Evolutionary conservation across 2,113 vertebrate species (phyloP).

Genomic region (Cryptotis parvus): DNA sequence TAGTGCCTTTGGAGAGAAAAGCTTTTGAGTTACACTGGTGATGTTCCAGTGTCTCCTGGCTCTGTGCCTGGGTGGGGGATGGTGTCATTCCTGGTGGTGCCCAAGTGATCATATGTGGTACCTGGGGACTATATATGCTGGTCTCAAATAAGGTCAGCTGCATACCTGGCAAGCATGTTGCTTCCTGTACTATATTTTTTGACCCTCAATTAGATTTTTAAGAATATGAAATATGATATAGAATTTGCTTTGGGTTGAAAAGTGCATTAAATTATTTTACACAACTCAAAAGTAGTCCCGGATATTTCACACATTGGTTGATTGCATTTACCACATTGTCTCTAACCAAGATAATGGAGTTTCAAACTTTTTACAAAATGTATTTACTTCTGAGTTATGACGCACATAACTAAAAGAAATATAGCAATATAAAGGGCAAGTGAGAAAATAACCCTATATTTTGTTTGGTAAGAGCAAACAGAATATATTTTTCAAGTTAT

Average conservation of each 20-base stretch:
- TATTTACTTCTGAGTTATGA: neutral
- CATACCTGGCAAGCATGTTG: no score
- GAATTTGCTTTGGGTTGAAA: neutral
- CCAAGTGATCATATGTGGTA: no score
- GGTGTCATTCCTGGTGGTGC: no score
- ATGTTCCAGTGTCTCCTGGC: no score
- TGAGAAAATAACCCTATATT: conserved; percentile 35
- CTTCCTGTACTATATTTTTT: no score
- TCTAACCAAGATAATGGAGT: neutral
- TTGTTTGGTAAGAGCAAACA: conserved; percentile 51
- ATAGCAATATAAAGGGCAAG: conserved; percentile 44
- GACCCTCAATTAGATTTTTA: neutral
- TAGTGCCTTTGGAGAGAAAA: no score
- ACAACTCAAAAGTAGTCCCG: neutral
- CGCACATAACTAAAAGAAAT: neutral
- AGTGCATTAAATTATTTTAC: conserved; percentile 13
- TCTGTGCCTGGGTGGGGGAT: no score
- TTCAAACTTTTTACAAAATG: neutral
- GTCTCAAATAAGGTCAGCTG: no score
- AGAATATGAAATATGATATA: neutral
- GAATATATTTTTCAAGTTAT: conserved; percentile 81
- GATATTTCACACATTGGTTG: conserved; percentile 8
- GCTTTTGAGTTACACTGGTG: no score
- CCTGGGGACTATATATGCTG: no score
- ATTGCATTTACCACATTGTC: neutral